Evolutionary conservation across 1,140 invertebrate genomes (phyloP).

Genomic region (Diachasma alloeum): DNA sequence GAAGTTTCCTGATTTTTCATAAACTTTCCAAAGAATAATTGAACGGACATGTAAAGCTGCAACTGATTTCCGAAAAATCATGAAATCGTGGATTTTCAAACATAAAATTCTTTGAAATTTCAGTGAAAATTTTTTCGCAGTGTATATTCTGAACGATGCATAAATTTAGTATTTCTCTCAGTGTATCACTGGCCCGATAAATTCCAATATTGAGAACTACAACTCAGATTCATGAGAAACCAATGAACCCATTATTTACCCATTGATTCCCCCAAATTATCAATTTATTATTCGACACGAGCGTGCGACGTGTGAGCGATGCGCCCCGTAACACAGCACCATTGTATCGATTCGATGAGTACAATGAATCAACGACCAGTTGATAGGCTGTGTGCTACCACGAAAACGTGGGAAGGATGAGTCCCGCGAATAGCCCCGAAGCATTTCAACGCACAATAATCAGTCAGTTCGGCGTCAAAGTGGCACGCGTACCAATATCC

Average conservation of each 20-base stretch:
- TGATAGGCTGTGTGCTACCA: neutral
- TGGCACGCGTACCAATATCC: neutral
- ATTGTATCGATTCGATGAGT: neutral
- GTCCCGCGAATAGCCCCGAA: neutral
- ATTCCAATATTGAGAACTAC: neutral
- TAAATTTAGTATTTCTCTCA: too few species aligned
- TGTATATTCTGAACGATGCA: too few species aligned
- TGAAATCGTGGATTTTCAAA: too few species aligned
- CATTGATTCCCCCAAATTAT: conserved; percentile 2
- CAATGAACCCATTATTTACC: neutral
- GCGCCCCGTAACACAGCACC: neutral
- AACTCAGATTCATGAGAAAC: neutral
- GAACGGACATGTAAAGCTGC: too few species aligned
- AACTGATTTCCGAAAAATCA: too few species aligned
- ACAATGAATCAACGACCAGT: neutral
- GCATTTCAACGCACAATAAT: neutral
- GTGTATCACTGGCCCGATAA: too few species aligned
- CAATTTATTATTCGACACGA: conserved; percentile 18
- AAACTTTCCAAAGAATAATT: too few species aligned
- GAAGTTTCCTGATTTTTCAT: too few species aligned
- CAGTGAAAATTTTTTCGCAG: too few species aligned
- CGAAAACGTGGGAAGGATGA: conserved; percentile 17
- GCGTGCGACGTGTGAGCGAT: conserved; percentile 3
- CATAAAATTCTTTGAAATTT: neutral
- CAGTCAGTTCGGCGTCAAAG: neutral